phyloP scores from a whole-genome alignment of 2,113 vertebrate species.

The Vulpes vulpes region DNA sequence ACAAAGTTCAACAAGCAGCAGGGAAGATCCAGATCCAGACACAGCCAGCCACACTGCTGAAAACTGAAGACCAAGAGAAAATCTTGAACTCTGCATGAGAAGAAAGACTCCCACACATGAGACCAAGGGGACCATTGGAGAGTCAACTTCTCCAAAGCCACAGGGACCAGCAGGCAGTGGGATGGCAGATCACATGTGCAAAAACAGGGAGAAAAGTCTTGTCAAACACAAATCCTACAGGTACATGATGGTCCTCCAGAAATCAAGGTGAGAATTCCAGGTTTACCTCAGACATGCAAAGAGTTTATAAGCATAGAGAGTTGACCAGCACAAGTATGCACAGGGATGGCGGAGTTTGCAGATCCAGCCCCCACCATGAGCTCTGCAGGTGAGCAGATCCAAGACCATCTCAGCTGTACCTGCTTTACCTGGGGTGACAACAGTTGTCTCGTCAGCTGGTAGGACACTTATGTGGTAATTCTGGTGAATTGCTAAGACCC shows the following conservation, averaged over 20 bases:
- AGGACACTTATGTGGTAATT: too few species aligned
- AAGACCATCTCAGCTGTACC: too few species aligned
- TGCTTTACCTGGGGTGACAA: not conserved
- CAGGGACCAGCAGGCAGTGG: not conserved
- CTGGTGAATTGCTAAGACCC: not conserved
- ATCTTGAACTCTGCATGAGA: not conserved
- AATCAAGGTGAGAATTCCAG: not conserved
- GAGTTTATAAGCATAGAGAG: not conserved
- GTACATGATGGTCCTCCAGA: not conserved
- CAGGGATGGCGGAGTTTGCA: too few species aligned
- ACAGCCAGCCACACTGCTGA: not conserved
- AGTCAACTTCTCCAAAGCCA: not conserved
- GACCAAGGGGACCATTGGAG: not conserved
- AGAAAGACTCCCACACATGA: not conserved
- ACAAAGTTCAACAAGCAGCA: not conserved
- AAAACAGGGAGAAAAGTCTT: not conserved
- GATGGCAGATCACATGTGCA: not conserved
- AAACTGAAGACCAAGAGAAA: not conserved
- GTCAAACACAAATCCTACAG: not conserved
- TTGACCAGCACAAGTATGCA: too few species aligned
- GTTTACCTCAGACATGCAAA: not conserved
- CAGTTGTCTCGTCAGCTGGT: not conserved
- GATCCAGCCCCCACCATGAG: rapidly evolving
- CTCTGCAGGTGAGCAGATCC: rapidly evolving
- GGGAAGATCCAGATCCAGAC: rapidly evolving